Base-by-base conservation (phyloP, 2,888 invertebrate species). In the Argyresthia goedartella region DNA sequence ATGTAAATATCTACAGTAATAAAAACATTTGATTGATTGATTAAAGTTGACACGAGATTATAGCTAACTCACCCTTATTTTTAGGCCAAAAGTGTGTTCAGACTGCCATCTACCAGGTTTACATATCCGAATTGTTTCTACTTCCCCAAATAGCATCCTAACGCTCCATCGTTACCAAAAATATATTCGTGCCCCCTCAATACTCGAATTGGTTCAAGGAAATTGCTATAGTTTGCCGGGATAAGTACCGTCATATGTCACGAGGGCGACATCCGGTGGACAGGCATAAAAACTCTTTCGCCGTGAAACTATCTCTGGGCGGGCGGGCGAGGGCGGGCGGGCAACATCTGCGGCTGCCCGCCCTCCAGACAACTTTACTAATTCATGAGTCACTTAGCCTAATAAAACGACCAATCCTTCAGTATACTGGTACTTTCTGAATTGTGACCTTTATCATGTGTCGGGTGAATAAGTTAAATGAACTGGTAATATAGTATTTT, bases 211-310 rank as follows among this genome's bases (percentile, higher is more conserved):
- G 74, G 72, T 73, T 73, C 67, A 63, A 67, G 60, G 68, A 72
- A 75, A 80, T 76, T 71, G 71, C 71, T 69, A 73, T 70, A 79
- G 71, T 80, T 79, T 69, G 61, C 64, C 76, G 73, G 77, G 78
- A 77, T 80, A 79, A 80, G 77, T 63, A 67, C 70, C 67, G 60
- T 61, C 70, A 78, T 80, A 73, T 72, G 73, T 80, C 71, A 80
- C 71, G 47, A 51, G 61, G 63, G 60, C 56, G 61, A 59, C 56
- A 60, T 60, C 57, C 57, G 54, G 54, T 52, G 56, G 52, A 8
- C 1, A 57, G 60, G 55, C 57, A 64, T 71, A 73, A 73, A 70
- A 66, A 60, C 58, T 51, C 59, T 58, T 54, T 51, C 59, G 56
- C 60, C 59, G 55, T 54, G 56, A 61, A 67, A 66, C 65, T 68